phyloP scores from a whole-genome alignment of 2,888 invertebrate genomes.

The Caenorhabditis afra region DNA sequence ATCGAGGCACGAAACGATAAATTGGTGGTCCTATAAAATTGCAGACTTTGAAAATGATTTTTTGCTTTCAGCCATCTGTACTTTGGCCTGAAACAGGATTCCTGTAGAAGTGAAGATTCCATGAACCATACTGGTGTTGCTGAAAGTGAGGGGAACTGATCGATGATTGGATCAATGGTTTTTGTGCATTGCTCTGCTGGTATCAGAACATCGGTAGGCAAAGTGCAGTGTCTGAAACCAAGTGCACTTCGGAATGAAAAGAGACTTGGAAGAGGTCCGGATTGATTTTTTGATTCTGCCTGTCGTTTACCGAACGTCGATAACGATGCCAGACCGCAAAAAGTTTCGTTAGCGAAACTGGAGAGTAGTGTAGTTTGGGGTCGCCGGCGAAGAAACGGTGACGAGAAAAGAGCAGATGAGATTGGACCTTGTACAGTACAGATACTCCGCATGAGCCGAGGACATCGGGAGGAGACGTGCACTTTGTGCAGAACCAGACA shows the following conservation, averaged over 20 bases:
- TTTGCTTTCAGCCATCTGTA: no score
- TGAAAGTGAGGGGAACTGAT: neutral
- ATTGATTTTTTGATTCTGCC: conserved; percentile 19
- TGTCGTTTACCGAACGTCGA: conserved; percentile 5
- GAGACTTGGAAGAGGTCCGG: neutral
- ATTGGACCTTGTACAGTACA: no score
- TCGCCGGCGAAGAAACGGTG: neutral
- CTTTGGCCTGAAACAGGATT: no score
- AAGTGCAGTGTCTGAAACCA: neutral
- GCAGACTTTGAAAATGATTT: neutral
- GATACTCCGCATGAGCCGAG: no score
- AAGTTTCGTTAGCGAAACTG: conserved; percentile 2
- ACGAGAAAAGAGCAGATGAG: neutral
- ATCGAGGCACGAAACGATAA: neutral
- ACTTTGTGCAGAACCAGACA: no score
- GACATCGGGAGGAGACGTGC: no score
- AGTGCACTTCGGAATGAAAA: neutral
- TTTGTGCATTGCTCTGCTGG: neutral
- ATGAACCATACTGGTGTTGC: no score
- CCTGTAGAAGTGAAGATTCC: no score
- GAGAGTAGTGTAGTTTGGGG: conserved; percentile 29
- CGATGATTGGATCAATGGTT: conserved; percentile 2
- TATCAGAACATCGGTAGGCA: conserved; percentile 5
- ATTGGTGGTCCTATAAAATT: neutral
- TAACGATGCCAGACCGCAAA: conserved; percentile 34